These are phyloP conservation scores for Nephrotoma appendiculata DNA, from an alignment of 2,888 invertebrate species.

Conservation along the genomic window DNA sequence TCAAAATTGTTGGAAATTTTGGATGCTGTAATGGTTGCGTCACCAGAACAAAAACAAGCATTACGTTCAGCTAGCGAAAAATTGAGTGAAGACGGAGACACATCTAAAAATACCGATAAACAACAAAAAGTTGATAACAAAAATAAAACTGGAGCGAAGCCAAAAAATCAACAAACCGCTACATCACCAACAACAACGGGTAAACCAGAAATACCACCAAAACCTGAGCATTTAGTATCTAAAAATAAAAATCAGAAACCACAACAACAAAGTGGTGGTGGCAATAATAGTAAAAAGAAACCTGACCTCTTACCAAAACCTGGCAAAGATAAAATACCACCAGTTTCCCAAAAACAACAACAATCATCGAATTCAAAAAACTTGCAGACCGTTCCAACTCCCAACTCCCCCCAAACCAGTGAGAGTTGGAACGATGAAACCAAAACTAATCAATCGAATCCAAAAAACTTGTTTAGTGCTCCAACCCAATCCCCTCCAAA, in stretches of 20 bases:
- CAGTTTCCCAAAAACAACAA: background rate
- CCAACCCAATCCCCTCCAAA: background rate
- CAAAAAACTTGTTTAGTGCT: constrained; percentile 2
- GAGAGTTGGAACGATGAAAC: constrained; percentile 1
- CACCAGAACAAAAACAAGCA: background rate
- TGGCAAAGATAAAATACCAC: background rate
- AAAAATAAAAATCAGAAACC: background rate
- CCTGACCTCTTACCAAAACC: constrained; percentile 3
- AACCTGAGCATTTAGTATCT: constrained; percentile 6
- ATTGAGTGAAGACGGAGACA: background rate
- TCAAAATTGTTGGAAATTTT: constrained; percentile 8
- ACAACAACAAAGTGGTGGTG: background rate
- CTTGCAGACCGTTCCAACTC: constrained; percentile 3
- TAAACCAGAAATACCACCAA: constrained; percentile 8
- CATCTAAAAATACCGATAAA: background rate
- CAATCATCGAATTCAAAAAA: constrained; percentile 1
- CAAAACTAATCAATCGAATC: background rate
- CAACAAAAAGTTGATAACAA: constrained; percentile 1
- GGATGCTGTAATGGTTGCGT: constrained; percentile 7
- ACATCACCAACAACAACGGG: background rate
- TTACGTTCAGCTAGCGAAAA: background rate
- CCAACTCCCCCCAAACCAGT: background rate
- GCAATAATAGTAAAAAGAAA: background rate
- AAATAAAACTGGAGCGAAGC: constrained; percentile 1
- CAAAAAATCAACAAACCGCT: background rate